A percentile compares a stretch with the other conserved stretches of the same genome.
These are phyloP conservation scores for Aphrophora alni DNA, from an alignment of 2,888 invertebrate species.

Conservation along the genomic window DNA sequence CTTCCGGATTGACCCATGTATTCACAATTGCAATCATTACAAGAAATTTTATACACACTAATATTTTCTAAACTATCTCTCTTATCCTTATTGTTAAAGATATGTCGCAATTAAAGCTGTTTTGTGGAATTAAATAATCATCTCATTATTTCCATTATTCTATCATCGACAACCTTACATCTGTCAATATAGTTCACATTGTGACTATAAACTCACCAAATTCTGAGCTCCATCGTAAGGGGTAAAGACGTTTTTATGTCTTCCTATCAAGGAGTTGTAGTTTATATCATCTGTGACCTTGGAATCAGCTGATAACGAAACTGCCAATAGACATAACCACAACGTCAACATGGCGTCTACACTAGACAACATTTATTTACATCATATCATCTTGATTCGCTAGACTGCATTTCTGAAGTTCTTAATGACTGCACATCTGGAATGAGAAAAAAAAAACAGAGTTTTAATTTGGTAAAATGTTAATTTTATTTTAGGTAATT, in stretches of 20 bases:
- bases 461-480: too few relatives aligned
- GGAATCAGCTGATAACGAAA: not conserved
- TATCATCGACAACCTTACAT: too few relatives aligned
- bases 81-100: too few relatives aligned
- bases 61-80: too few relatives aligned
- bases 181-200: too few relatives aligned
- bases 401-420: not conserved
- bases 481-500: too few relatives aligned
- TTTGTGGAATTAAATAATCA: too few relatives aligned
- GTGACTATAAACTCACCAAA: conserved; percentile 25
- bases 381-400: not conserved
- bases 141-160: too few relatives aligned
- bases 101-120: too few relatives aligned
- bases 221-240: conserved; percentile 28
- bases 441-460: not conserved
- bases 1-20: too few relatives aligned
- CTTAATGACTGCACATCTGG: not conserved
- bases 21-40: too few relatives aligned
- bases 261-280: conserved; percentile 21
- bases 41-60: too few relatives aligned
- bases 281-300: conserved; percentile 11
- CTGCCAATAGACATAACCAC: not conserved
- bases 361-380: not conserved
- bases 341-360: conserved; percentile 15
- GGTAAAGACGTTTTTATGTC: conserved; percentile 6